A percentile compares a stretch with the other conserved stretches of the same genome.
Evolutionary conservation across 1,140 invertebrate genomes (phyloP).

Genomic region (Tetragonula clypearis): DNA sequence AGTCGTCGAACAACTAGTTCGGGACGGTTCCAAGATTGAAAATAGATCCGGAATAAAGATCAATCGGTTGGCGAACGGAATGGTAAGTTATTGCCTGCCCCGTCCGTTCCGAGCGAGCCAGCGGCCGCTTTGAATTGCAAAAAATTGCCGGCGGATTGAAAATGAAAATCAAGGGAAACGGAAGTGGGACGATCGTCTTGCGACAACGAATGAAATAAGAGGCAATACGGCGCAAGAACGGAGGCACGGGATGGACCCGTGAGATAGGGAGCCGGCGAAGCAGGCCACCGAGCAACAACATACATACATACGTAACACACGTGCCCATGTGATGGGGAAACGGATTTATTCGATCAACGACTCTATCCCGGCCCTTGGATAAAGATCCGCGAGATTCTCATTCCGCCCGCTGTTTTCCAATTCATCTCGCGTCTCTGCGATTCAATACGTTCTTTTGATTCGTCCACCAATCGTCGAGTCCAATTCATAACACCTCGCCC

Average conservation of each 20-base stretch:
- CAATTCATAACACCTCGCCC: not conserved
- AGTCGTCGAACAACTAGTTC: conserved; percentile 9
- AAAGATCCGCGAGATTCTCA: conserved; percentile 14
- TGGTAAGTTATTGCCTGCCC: conserved; percentile 42
- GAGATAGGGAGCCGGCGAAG: not conserved
- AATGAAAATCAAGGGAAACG: conserved; percentile 37
- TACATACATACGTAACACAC: not conserved
- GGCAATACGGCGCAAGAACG: conserved; percentile 39
- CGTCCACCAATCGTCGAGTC: not conserved
- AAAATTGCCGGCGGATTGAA: conserved; percentile 21
- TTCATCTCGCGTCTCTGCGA: not conserved
- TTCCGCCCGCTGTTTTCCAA: not conserved
- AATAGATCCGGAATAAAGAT: conserved; percentile 49
- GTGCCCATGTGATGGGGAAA: conserved; percentile 30
- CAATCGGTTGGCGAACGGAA: conserved; percentile 13
- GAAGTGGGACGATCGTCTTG: conserved; percentile 10
- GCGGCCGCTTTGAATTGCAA: conserved; percentile 36
- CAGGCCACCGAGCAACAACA: not conserved
- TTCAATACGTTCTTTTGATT: conserved; percentile 21
- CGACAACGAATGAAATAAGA: conserved; percentile 40
- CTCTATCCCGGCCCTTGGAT: not conserved
- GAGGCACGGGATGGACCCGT: conserved; percentile 27
- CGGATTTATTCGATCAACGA: conserved; percentile 43
- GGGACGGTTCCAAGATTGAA: conserved; percentile 35
- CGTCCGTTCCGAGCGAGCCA: not conserved